Percentiles rank a stretch among this genome's conserved stretches.
Evolutionary conservation across 1,140 invertebrate genomes (phyloP).

Genomic region (Caerostris darwini): DNA sequence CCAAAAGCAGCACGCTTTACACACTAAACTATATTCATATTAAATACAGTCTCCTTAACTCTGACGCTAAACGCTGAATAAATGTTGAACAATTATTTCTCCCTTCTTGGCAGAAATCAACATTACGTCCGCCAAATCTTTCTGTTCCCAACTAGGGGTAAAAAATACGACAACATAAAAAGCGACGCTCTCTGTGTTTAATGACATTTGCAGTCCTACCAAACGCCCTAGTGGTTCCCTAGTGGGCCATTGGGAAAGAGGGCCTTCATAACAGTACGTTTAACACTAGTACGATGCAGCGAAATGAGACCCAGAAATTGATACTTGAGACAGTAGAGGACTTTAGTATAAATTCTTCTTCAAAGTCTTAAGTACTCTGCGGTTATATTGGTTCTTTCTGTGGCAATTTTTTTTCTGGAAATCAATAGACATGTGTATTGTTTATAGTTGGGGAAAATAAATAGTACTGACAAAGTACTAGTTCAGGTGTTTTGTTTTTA

Average conservation of each 20-base stretch:
- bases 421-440: constrained; percentile 1
- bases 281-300: neutral
- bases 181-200: constrained; percentile 33
- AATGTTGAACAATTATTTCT: no score
- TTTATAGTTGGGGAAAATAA: neutral
- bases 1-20: no score
- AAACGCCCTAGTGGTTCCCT: constrained; percentile 57
- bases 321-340: constrained; percentile 40
- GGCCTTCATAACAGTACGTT: constrained; percentile 58
- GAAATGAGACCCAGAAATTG: constrained; percentile 55
- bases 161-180: constrained; percentile 14
- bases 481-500: neutral
- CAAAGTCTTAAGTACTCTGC: neutral
- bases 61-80: no score
- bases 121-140: neutral
- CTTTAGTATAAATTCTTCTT: neutral
- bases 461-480: neutral
- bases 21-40: no score
- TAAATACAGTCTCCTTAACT: no score
- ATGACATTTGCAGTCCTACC: constrained; percentile 18
- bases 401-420: neutral
- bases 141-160: neutral
- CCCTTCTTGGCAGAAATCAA: neutral
- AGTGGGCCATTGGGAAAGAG: constrained; percentile 20
- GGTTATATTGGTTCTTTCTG: neutral